Evolutionary conservation across 1,140 invertebrate genomes (phyloP), one percentile per base, ranked within the genome.

Genomic region (Heliconius melpomene): DNA sequence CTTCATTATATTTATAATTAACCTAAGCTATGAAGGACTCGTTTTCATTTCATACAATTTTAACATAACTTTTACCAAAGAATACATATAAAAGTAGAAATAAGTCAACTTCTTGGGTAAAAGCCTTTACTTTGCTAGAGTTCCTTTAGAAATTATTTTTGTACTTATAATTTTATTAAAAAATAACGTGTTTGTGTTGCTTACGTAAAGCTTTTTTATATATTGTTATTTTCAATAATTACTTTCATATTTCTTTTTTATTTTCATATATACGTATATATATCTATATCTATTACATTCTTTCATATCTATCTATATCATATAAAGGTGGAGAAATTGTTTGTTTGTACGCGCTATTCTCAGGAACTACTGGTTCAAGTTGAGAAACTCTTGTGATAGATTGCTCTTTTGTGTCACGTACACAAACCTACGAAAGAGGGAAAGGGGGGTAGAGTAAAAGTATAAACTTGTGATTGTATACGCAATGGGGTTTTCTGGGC

Each of bases 51-150:
- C 60, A 66, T 16, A 66, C 11, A n/a, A 66, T 66, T 66, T 26
- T 29, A 66, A 66, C 60, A 66, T 16, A 66, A 66, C 23, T 66
- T 66, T 66, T 7, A 66, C 60, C 9, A 66, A 66, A 29, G 60
- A 66, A 66, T 74, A 46, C 52, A 74, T 78, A 74, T 52, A 78
- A 78, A 78, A 74, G 11, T 74, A 29, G 29, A 73, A n/a, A 46
- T 74, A 40, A 52, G 73, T 38, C 52, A 52, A 26, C 40, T 74
- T 52, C 40, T 52, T 16, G 13, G 9, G 16, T 5, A 50, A 46
- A 26, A 5, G 6, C 60, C 32, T 57, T 57, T 9, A 0, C 7
- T 66, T 66, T 29, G 0, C 26, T 66, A 1, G 54, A 60, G 54
- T 26, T 26, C 60, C 23, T 66, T 66, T 66, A 16, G 13, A 66